Evolutionary conservation across 1,140 invertebrate species (phyloP).

Genomic region (Condylostylus longicornis): DNA sequence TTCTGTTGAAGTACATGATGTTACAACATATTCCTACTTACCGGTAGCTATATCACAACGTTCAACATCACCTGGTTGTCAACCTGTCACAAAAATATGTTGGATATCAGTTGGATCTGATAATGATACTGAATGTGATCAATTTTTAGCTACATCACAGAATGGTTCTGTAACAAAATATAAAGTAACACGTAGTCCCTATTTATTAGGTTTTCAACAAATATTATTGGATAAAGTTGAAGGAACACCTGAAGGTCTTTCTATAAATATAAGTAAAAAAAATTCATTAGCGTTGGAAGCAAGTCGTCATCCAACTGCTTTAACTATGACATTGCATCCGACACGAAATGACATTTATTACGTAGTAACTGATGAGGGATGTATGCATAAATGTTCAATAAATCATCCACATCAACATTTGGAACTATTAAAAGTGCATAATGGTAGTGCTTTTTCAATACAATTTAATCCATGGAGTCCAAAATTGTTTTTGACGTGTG

Average conservation of each 20-base stretch:
- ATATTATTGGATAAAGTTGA: slow-evolving; percentile 47
- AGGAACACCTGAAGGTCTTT: slow-evolving; percentile 42
- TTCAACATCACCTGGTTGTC: slow-evolving; percentile 39
- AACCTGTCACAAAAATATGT: slow-evolving; percentile 48
- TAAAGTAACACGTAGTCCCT: slow-evolving; percentile 29
- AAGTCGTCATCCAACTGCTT: slow-evolving; percentile 37
- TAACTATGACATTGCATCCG: slow-evolving; percentile 50
- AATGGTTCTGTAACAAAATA: slow-evolving; percentile 43
- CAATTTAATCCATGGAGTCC: slow-evolving; percentile 64
- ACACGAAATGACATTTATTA: slow-evolving; percentile 49
- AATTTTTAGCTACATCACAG: slow-evolving; percentile 38
- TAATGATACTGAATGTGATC: slow-evolving; percentile 24
- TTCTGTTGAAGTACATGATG: slow-evolving; percentile 53
- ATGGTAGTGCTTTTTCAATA: slow-evolving; percentile 60
- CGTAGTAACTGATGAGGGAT: slow-evolving; percentile 70
- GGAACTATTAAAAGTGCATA: slow-evolving; percentile 57
- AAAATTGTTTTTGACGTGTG: slow-evolving; percentile 62
- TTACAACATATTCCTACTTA: slow-evolving; percentile 35
- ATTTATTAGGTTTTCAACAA: slow-evolving; percentile 35
- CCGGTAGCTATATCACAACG: slow-evolving; percentile 39
- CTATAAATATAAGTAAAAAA: slow-evolving; percentile 7
- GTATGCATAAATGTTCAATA: slow-evolving; percentile 57
- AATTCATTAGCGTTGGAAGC: slow-evolving; percentile 12
- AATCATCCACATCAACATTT: slow-evolving; percentile 49
- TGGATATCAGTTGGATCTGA: slow-evolving; percentile 36